Percentiles rank a stretch among this genome's conserved stretches.
Evolutionary conservation across 2,797 vertebrate genomes (phyloP).

Genomic region (Eremophila alpestris): DNA sequence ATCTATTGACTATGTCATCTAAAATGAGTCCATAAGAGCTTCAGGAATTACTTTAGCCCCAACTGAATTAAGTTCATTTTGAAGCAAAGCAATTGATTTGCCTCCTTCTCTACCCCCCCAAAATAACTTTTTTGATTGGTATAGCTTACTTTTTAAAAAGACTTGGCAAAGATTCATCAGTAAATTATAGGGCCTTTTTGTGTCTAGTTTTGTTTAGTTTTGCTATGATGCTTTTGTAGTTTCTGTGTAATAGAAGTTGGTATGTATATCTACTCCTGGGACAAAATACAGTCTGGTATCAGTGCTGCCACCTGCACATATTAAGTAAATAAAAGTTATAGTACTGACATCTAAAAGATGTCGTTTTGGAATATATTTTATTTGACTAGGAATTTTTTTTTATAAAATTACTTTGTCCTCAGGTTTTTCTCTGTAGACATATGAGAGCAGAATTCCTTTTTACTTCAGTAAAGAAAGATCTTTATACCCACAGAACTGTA

Average conservation of each 20-base stretch:
- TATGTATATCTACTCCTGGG: not conserved
- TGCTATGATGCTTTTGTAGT: not conserved
- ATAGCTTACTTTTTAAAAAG: not conserved
- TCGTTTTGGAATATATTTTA: not conserved
- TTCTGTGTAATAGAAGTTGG: not conserved
- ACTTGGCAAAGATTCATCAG: not conserved
- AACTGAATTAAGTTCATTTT: not conserved
- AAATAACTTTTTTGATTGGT: not conserved
- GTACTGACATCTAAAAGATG: not conserved
- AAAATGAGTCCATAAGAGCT: not conserved
- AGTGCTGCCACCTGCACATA: not conserved
- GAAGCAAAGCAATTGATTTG: not conserved
- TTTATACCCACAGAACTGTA: not conserved
- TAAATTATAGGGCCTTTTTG: not conserved
- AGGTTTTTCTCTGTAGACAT: not conserved
- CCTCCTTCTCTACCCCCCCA: fast-evolving
- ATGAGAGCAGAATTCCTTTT: not conserved
- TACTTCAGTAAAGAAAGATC: not conserved
- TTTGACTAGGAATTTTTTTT: not conserved
- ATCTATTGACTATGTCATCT: not conserved
- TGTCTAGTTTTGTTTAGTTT: not conserved
- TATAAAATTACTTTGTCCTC: not conserved
- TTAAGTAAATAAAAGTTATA: not conserved
- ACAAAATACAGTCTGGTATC: not conserved
- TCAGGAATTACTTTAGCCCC: not conserved